Percentiles rank a stretch among this genome's conserved stretches.
These are phyloP conservation scores for Oreochromis niloticus DNA, from an alignment of 2,113 vertebrate species.

Conservation along the genomic window DNA sequence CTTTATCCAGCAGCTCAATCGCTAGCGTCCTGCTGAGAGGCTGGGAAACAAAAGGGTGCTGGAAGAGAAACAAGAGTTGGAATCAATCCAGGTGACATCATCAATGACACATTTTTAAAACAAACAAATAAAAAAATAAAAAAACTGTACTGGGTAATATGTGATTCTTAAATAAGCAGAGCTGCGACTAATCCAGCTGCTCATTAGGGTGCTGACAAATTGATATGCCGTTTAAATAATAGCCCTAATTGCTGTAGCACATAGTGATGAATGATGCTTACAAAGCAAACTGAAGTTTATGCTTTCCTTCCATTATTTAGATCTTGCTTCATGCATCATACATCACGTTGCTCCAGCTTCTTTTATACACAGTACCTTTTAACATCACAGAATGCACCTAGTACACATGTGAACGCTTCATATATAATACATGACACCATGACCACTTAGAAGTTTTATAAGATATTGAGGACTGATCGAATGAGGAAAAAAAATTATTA, in stretches of 20 bases:
- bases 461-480: neutral
- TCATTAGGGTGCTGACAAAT: neutral
- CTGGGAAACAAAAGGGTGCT: conserved; percentile 96
- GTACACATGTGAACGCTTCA: neutral
- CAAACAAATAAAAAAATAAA: neutral
- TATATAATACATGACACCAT: neutral
- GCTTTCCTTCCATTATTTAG: neutral
- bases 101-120: neutral
- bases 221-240: neutral
- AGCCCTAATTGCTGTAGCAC: neutral
- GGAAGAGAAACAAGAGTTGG: conserved; percentile 6
- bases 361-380: neutral
- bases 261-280: neutral
- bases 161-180: neutral
- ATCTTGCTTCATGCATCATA: neutral
- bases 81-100: neutral
- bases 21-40: conserved; percentile 92
- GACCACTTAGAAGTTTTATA: neutral
- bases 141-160: neutral
- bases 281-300: neutral
- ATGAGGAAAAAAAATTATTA: fast-evolving
- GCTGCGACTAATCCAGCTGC: neutral
- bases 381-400: neutral
- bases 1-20: conserved; percentile 94
- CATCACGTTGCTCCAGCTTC: neutral